Conservation (phyloP, 2,888 invertebrate species). For the Caenorhabditis sp. region DNA sequence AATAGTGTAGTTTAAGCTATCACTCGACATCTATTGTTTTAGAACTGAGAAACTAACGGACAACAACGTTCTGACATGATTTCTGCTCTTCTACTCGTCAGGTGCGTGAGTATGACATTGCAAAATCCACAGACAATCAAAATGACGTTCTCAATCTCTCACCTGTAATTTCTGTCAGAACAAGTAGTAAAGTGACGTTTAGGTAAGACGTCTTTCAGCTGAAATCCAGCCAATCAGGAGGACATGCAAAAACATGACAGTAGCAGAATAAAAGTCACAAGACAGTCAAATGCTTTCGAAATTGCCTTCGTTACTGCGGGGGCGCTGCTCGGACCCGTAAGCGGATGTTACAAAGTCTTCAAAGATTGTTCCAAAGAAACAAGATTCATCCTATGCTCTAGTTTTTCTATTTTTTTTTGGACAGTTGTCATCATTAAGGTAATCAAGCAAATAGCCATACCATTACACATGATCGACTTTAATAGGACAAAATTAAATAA, state of each 20-base stretch:
- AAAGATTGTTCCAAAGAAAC: background rate
- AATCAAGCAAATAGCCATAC: constrained; percentile 37
- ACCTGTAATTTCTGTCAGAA: constrained; percentile 12
- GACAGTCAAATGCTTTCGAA: constrained; percentile 37
- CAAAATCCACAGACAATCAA: background rate
- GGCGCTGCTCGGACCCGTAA: constrained; percentile 18
- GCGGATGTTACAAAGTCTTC: constrained; percentile 3
- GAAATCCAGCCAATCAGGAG: constrained; percentile 40
- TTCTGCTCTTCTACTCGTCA: background rate
- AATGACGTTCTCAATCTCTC: background rate
- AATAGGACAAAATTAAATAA: too few species aligned
- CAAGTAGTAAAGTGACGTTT: constrained; percentile 31
- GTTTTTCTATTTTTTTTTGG: constrained; percentile 7
- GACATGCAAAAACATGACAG: constrained; percentile 39
- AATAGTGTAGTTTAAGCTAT: background rate
- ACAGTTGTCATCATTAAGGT: background rate
- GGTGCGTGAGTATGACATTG: constrained; percentile 15
- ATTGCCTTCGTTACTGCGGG: constrained; percentile 51
- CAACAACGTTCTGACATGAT: background rate
- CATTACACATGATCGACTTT: constrained; percentile 11
- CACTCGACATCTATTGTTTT: background rate
- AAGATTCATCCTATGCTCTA: background rate
- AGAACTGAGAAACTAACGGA: background rate
- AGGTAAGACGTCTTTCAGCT: background rate
- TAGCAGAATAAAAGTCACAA: constrained; percentile 28